Conservation (phyloP, 2,113 vertebrate species). For the Embiotoca jacksoni region DNA sequence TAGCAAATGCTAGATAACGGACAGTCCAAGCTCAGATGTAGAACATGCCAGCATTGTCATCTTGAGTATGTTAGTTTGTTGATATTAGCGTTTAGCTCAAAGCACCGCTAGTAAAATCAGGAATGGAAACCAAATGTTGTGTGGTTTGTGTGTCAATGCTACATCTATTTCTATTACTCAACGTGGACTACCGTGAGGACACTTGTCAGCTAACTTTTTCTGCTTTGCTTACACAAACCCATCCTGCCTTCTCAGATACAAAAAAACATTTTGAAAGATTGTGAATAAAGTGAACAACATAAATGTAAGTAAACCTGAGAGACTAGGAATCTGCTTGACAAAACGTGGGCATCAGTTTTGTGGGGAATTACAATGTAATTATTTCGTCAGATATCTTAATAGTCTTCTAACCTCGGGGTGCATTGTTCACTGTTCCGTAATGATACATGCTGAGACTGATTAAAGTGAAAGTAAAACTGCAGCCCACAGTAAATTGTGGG, state of each 20-base stretch:
- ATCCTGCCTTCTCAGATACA: not conserved
- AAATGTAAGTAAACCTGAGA: conserved; percentile 12
- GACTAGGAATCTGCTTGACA: conserved; percentile 21
- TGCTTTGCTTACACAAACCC: not conserved
- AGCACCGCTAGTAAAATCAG: too few species aligned
- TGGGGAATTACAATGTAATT: conserved; percentile 70
- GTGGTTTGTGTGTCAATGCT: too few species aligned
- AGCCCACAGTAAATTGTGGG: conserved; percentile 67
- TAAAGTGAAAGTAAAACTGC: conserved; percentile 76
- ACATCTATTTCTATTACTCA: not conserved
- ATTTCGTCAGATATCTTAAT: conserved; percentile 73
- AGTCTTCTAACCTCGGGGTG: conserved; percentile 53
- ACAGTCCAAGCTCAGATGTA: too few species aligned
- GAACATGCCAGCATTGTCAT: too few species aligned
- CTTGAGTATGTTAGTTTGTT: too few species aligned
- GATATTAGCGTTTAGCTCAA: too few species aligned
- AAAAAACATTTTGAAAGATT: not conserved
- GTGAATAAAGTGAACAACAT: not conserved
- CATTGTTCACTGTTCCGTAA: conserved; percentile 61
- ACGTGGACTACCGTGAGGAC: not conserved
- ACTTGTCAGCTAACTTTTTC: not conserved
- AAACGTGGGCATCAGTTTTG: conserved; percentile 41
- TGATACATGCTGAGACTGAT: conserved; percentile 75
- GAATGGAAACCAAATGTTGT: too few species aligned
- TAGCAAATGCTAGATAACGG: too few species aligned